phyloP scores from a whole-genome alignment of 2,113 vertebrate genomes.

The Pterocles burchelli region DNA sequence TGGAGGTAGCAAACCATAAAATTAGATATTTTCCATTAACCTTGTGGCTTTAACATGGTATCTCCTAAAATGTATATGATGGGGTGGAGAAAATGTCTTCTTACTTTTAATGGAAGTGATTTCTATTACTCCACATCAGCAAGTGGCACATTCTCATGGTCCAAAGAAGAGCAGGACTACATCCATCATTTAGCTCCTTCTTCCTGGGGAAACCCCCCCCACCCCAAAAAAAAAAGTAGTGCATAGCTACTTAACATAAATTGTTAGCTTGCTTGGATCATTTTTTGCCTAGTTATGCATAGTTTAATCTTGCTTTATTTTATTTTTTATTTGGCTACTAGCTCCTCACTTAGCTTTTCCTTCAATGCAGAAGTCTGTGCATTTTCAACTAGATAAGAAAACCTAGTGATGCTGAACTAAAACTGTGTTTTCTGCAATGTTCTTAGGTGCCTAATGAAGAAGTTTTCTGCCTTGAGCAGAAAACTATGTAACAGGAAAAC shows the following conservation, averaged over 20 bases:
- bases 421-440: background rate
- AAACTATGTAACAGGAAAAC: background rate
- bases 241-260: background rate
- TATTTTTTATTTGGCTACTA: background rate
- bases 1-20: background rate
- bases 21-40: background rate
- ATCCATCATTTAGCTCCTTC: background rate
- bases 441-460: background rate
- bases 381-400: background rate
- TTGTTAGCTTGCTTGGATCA: background rate
- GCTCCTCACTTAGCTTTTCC: background rate
- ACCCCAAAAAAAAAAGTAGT: background rate
- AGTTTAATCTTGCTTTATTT: background rate
- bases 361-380: background rate
- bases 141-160: background rate
- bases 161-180: rapidly evolving
- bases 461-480: background rate
- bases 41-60: background rate
- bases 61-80: background rate
- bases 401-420: background rate
- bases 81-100: background rate
- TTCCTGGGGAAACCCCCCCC: background rate
- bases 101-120: background rate
- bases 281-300: background rate
- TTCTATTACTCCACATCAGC: background rate